Base-by-base conservation (phyloP, 2,888 invertebrate genomes). In the Apodemia zela region DNA sequence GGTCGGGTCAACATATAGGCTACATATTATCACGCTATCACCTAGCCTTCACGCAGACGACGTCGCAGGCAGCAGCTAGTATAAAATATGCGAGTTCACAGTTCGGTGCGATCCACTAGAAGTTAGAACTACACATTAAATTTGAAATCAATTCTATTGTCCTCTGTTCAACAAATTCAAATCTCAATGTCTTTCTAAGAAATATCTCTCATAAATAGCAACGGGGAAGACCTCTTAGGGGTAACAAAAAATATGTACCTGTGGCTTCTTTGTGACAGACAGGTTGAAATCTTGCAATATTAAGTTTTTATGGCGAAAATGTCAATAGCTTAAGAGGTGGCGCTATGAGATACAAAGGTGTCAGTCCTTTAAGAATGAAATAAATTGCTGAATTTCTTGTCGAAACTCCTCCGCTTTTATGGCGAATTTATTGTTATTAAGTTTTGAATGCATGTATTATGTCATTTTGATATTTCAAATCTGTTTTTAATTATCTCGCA, bases 291-390 rank as follows among this genome's bases (percentile, higher is more conserved):
- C 51, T 54, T 54, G 21, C 18, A 77, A 80, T 77, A 75, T 77
- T 87, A 88, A 83, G 86, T 69, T 69, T 74, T 74, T 62, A 61
- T 69, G 82, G 81, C 18, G 17, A 84, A 87, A 81, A 79, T 68
- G 69, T 76, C 77, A 81, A 82, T 81, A 82, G 78, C 68, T 67
- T 61, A 63, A 72, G 75, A 77, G 78, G 84, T 89, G 89, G 89
- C 89, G 89, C 89, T 89, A 82, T 85, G 67, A 72, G 78, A 75
- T 81, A 73, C 78, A 81, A 83, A 76, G 69, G 68, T 59, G 61
- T 21, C 25, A 4, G 51, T 21, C 21, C 21, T 21, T 21, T 13
- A 18, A 49, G 18, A 49, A 49, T 49, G 21, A 21, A 54, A 54
- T 54, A 54, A 54, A 54, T 54, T 54, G 25, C 51, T 54, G 15